A percentile compares a stretch with the other conserved stretches of the same genome.
Conservation (phyloP, 2,113 vertebrate species). For the Vulpes lagopus region DNA sequence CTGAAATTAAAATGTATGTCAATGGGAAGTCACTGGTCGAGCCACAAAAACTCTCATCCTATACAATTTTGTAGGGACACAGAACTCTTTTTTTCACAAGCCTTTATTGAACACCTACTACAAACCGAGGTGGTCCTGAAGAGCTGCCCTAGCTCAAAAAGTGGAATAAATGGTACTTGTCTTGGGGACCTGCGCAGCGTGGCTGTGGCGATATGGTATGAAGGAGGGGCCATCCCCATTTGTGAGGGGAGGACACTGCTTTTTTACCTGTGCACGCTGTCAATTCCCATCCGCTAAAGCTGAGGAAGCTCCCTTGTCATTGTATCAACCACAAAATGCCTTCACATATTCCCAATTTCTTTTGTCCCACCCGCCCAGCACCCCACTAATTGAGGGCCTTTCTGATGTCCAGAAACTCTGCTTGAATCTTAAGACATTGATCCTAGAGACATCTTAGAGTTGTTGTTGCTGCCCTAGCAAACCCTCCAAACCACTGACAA, state of each 20-base stretch:
- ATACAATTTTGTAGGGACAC: not conserved
- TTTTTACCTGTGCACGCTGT: not conserved
- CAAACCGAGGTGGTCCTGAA: not conserved
- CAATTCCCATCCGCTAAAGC: not conserved
- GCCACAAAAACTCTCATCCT: not conserved
- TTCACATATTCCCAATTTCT: not conserved
- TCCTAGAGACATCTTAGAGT: not conserved
- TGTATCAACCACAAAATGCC: not conserved
- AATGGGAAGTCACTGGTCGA: conserved; percentile 43
- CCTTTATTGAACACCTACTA: conserved; percentile 6
- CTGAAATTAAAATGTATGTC: conserved; percentile 77
- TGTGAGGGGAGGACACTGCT: fast-evolving
- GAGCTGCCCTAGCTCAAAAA: not conserved
- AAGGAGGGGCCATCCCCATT: not conserved
- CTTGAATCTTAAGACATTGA: not conserved
- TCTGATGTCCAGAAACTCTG: not conserved
- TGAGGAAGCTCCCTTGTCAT: not conserved
- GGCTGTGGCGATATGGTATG: no score
- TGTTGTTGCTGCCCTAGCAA: no score
- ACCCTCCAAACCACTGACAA: no score
- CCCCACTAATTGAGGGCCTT: not conserved
- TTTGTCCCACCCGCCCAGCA: not conserved
- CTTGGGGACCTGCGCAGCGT: not conserved
- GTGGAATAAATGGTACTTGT: not conserved
- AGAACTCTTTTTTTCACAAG: conserved; percentile 5